Percentiles rank a stretch among this genome's conserved stretches.
These are phyloP conservation scores for Oceanodroma leucorhoa DNA, from an alignment of 2,797 vertebrate genomes.

Conservation along the genomic window DNA sequence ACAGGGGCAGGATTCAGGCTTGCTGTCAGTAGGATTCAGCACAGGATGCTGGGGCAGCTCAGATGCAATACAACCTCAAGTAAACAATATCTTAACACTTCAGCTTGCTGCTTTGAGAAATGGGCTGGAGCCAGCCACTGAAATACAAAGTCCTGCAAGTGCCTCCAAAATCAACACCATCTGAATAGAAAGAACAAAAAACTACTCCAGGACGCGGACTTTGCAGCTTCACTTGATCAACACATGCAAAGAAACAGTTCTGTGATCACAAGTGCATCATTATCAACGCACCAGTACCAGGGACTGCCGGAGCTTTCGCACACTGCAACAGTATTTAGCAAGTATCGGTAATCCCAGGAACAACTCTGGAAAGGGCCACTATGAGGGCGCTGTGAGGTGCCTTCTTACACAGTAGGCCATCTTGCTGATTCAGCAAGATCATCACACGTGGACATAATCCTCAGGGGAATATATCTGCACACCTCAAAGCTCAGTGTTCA, in stretches of 20 bases:
- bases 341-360: neutral
- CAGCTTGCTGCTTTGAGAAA: neutral
- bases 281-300: neutral
- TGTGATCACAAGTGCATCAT: neutral
- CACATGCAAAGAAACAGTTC: neutral
- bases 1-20: neutral
- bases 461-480: neutral
- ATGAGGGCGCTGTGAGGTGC: accelerated
- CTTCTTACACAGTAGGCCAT: neutral
- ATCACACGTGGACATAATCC: neutral
- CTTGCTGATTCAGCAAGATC: neutral
- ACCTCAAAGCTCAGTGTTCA: neutral
- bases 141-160: neutral
- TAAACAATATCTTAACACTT: neutral
- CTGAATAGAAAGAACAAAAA: neutral
- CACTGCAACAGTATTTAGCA: neutral
- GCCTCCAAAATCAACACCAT: neutral
- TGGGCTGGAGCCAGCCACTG: neutral
- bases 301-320: neutral
- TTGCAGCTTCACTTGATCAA: neutral
- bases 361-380: neutral
- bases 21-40: neutral
- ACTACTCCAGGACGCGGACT: neutral
- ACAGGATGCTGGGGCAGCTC: neutral
- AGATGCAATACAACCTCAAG: neutral